Conservation (phyloP, 1,140 invertebrate species). For the Conus betulinus region DNA sequence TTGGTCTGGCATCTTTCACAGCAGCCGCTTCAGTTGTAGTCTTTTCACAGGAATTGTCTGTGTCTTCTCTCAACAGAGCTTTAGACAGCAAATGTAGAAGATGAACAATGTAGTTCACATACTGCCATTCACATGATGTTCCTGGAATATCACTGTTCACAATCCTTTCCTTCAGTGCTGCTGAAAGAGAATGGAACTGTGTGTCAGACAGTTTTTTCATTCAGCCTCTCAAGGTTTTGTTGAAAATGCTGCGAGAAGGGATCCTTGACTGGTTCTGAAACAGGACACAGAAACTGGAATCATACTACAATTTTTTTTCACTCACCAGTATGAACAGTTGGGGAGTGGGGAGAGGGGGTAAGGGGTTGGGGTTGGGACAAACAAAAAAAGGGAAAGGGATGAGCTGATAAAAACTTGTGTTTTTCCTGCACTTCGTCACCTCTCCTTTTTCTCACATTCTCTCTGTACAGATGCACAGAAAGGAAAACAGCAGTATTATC, state of each 20-base stretch:
- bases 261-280: background rate
- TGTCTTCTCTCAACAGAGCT: background rate
- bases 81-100: background rate
- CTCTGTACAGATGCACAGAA: no score
- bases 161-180: background rate
- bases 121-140: constrained; percentile 2
- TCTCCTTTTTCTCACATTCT: no score
- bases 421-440: no score
- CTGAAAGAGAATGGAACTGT: background rate
- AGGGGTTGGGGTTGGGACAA: no score
- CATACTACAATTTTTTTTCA: background rate
- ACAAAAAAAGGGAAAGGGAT: no score
- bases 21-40: background rate
- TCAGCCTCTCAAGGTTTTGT: background rate
- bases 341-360: no score
- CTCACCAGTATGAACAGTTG: no score
- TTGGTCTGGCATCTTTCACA: background rate
- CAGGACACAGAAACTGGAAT: background rate
- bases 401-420: no score
- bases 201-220: background rate
- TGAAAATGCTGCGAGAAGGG: constrained; percentile 11
- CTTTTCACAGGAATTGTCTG: background rate
- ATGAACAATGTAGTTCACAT: constrained; percentile 3
- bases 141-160: background rate
- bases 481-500: no score